Evolutionary conservation across 2,113 vertebrate genomes (phyloP).

Genomic region (Apodemus sylvaticus): DNA sequence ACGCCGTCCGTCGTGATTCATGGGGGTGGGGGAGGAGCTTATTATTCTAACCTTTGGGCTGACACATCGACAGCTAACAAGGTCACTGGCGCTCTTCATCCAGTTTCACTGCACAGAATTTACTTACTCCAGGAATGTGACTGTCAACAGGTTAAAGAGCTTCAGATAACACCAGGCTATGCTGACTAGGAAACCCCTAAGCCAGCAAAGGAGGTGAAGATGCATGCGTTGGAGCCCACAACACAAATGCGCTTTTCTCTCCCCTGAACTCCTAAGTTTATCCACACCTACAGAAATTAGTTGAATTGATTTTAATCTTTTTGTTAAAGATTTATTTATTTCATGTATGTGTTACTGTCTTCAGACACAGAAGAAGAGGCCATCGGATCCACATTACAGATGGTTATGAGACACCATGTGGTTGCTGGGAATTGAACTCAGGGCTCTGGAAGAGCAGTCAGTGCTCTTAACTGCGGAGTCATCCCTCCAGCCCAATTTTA

Average conservation of each 20-base stretch:
- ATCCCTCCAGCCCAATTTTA: too few species aligned
- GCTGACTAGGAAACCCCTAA: neutral
- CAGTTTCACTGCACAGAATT: slow-evolving; percentile 53
- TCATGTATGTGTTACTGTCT: too few species aligned
- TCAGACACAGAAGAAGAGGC: too few species aligned
- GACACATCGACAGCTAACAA: neutral
- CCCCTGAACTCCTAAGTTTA: neutral
- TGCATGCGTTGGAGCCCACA: neutral
- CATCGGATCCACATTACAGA: too few species aligned
- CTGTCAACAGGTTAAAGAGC: neutral
- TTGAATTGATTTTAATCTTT: too few species aligned
- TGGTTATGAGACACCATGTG: too few species aligned
- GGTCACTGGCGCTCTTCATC: slow-evolving; percentile 34
- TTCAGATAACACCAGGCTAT: neutral
- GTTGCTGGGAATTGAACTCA: too few species aligned
- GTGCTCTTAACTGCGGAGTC: too few species aligned
- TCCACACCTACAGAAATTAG: neutral
- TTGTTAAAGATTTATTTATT: neutral
- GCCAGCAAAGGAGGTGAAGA: neutral
- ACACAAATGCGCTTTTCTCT: neutral
- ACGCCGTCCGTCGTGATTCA: slow-evolving; percentile 52
- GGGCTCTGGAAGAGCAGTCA: too few species aligned
- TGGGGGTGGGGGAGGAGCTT: slow-evolving; percentile 49
- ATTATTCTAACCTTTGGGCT: slow-evolving; percentile 38
- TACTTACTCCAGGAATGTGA: slow-evolving; percentile 62